Conservation (phyloP, 2,888 invertebrate genomes). For the Embidobia sp. region DNA sequence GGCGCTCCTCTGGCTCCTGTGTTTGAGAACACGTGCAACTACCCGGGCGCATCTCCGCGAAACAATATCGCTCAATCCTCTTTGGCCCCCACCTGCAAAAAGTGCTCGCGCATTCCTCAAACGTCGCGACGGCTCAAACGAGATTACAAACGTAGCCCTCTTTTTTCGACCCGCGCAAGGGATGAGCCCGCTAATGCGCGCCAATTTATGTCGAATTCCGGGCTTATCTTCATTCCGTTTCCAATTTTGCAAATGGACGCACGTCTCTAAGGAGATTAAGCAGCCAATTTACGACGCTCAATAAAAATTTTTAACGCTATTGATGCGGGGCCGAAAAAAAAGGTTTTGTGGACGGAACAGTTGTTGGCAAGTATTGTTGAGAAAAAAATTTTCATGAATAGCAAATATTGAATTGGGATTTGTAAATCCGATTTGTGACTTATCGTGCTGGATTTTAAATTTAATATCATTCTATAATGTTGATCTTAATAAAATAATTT, state of each 20-base stretch:
- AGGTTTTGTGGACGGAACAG: no score
- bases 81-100: constrained; percentile 9
- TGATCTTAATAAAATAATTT: no score
- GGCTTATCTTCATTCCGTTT: constrained; percentile 58
- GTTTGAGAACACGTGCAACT: constrained; percentile 26
- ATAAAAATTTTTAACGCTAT: constrained; percentile 24
- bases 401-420: no score
- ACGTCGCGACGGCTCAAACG: constrained; percentile 31
- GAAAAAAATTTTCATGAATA: no score
- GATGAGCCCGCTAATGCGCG: constrained; percentile 51
- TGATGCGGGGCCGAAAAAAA: constrained; percentile 27
- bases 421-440: no score
- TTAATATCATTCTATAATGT: no score
- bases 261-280: constrained; percentile 49
- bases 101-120: constrained; percentile 30
- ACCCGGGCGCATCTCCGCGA: constrained; percentile 8
- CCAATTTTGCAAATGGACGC: constrained; percentile 62
- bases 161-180: constrained; percentile 21
- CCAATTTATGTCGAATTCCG: constrained; percentile 61
- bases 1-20: constrained; percentile 30
- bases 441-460: no score
- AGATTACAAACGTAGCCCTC: constrained; percentile 40
- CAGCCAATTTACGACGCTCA: constrained; percentile 40
- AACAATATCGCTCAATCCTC: constrained; percentile 21
- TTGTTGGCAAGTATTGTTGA: no score